phyloP scores from a whole-genome alignment of 2,888 invertebrate species.

The Emmelina monodactyla region DNA sequence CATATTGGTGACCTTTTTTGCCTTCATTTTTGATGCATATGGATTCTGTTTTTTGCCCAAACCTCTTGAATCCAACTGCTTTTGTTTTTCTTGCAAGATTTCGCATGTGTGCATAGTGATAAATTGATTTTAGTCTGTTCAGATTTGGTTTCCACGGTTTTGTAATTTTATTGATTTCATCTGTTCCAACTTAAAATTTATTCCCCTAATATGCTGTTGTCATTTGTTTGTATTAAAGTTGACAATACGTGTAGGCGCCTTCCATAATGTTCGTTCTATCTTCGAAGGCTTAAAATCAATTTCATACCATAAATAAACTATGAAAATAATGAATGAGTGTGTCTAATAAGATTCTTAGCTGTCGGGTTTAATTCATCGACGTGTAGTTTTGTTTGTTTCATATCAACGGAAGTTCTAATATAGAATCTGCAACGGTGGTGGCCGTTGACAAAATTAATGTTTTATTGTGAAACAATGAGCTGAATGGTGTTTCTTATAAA shows the following conservation, averaged over 20 bases:
- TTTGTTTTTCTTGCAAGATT: constrained; percentile 51
- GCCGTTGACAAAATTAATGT: constrained; percentile 60
- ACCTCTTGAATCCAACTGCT: constrained; percentile 29
- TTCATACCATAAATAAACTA: no score
- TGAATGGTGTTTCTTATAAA: constrained; percentile 47
- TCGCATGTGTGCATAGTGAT: constrained; percentile 41
- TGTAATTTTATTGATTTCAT: no score
- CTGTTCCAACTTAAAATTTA: no score
- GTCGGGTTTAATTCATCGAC: background rate
- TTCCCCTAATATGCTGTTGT: no score
- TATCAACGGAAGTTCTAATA: constrained; percentile 56
- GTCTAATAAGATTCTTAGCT: background rate
- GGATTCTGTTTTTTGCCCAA: constrained; percentile 42
- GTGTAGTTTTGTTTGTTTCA: constrained; percentile 26
- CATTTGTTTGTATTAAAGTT: no score
- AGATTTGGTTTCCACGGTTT: no score
- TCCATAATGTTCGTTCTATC: no score
- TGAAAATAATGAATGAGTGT: background rate
- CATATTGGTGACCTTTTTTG: constrained; percentile 65
- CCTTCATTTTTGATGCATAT: constrained; percentile 52
- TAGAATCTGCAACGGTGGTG: constrained; percentile 41
- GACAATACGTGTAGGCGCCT: no score
- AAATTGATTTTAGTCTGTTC: constrained; percentile 26
- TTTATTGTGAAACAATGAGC: constrained; percentile 63
- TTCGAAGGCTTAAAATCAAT: constrained; percentile 25